Evolutionary conservation across 2,113 vertebrate species (phyloP), one percentile per base, ranked within the genome.

Genomic region (Myiagra hebetior): DNA sequence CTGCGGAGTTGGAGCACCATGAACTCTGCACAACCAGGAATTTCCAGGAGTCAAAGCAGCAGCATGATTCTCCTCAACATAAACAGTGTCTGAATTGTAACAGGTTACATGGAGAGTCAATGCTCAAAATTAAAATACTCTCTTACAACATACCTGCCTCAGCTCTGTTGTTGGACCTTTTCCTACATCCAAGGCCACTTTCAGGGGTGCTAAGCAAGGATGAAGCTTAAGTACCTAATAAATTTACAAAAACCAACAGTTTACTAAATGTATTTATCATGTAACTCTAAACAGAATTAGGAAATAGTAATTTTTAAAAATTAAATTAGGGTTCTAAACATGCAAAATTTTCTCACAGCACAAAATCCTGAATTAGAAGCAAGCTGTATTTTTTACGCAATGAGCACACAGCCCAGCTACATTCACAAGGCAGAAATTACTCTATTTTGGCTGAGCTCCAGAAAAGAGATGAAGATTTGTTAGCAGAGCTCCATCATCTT

Each of bases 141-240:
- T 47, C 55, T 75, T 52, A 69, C 33, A 87, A 97, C 97, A 1
- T 89, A 99, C 99, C 99, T 99, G 99, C 60, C 99, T 98, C 33
- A 99, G 96, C 70, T 99, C 99, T 73, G 94, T 53, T 12, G 98
- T 98, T 44, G 98, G 98, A 86, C 99, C 99, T 95, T 96, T 98
- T 74, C 98, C 98, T 86, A 99, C 95, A 91, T 99, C 98, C 97
- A 99, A 91, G 60, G 99, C 99, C 65, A 99, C 98, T 98, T 99
- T 99, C 42, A 99, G 65, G 26, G 99, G 99, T 17, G 98, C 98
- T 95, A 99, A 97, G 77, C 97, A 98, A 50, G 99, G 99, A 95
- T 99, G 99, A 84, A 99, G 98, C 95, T 99, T 99, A 93, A 99
- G 98, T 33, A 99, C 99, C 99, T 99, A 91, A 73, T 15, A 70